Evolutionary conservation across 1,140 invertebrate genomes (phyloP).

Genomic region (Micrasema minimum): DNA sequence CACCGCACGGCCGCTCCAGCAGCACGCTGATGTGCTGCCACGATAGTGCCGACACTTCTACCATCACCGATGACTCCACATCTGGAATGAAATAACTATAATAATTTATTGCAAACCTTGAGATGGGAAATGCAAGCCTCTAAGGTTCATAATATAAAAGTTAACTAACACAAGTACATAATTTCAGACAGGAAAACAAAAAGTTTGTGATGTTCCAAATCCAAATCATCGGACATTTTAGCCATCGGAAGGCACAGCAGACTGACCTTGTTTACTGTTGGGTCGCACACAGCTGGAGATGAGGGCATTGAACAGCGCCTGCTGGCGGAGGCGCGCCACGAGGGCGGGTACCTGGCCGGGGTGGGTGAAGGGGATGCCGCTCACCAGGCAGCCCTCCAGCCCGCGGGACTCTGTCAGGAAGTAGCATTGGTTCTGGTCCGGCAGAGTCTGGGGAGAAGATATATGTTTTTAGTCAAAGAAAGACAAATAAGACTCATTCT

Average conservation of each 20-base stretch:
- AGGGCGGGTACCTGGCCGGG: slow-evolving; percentile 93
- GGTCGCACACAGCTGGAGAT: slow-evolving; percentile 88
- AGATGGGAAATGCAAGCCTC: too few relatives aligned
- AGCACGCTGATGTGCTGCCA: slow-evolving; percentile 90
- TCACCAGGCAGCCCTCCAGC: slow-evolving; percentile 84
- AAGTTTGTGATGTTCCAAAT: too few relatives aligned
- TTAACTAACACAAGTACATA: too few relatives aligned
- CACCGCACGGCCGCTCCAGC: slow-evolving; percentile 91
- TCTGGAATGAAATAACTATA: slow-evolving; percentile 64
- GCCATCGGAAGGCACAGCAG: too few relatives aligned
- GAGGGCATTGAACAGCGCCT: slow-evolving; percentile 91
- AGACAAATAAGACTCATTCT: too few relatives aligned
- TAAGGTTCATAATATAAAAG: too few relatives aligned
- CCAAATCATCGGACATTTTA: too few relatives aligned
- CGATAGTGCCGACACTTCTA: slow-evolving; percentile 91
- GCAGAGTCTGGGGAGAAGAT: slow-evolving; percentile 76
- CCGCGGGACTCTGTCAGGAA: slow-evolving; percentile 86
- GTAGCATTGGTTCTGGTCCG: slow-evolving; percentile 94
- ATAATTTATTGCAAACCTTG: too few relatives aligned
- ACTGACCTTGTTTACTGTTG: slow-evolving; percentile 75
- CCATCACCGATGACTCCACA: slow-evolving; percentile 83
- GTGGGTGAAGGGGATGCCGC: slow-evolving; percentile 91
- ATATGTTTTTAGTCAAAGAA: too few relatives aligned
- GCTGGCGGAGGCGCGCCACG: slow-evolving; percentile 85
- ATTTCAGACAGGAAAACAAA: too few relatives aligned